Evolutionary conservation across 92 coral and sea anemone genomes (phyloP), one percentile per base, ranked within the genome.

Genomic region (Epizoanthus illoricatus): DNA sequence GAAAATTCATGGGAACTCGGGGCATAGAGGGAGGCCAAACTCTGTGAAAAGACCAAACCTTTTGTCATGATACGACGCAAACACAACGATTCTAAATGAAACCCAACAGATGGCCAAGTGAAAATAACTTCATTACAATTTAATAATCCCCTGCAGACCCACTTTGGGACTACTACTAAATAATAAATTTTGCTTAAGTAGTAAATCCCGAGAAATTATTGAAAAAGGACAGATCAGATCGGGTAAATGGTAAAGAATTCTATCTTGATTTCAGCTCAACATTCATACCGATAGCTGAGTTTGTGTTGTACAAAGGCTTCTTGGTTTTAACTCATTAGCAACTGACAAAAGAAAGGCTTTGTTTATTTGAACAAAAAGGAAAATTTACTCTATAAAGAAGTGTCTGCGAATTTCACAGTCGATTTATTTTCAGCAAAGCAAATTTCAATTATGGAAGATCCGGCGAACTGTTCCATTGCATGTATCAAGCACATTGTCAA

Each of bases 181-280:
- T 91, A 89, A 93, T 89, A 85, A 84, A 91, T 86, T 86, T 85
- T 92, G 87, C 84, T 84, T 91, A 88, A 88, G 91, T 80, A 75
- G 88, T 80, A 84, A 85, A 88, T 70, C 83, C 84, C 71, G 70
- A 81, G 86, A 88, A 73, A 89, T 88, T 85, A 84, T 75, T 62
- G 82, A 61, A 75, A 79, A 76, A 86, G 85, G 71, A 76, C 69
- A 88, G 71, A 69, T 70, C 85, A 76, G 81, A 40, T 49, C 17
- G 16, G 55, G 70, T 86, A 86, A 80, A 61, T 49, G 4, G n/a
- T 52, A 49, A 81, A 85, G 58, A 63, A 68, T 39, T 73, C 10
- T 74, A 63, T 71, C 80, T 75, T 69, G 55, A 76, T 49, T 55
- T 28, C 70, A 73, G 80, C 42, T 55, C 58, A 52, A 58, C 66